Evolutionary conservation across 2,113 vertebrate genomes (phyloP).

Genomic region (Melanerpes aurifrons): DNA sequence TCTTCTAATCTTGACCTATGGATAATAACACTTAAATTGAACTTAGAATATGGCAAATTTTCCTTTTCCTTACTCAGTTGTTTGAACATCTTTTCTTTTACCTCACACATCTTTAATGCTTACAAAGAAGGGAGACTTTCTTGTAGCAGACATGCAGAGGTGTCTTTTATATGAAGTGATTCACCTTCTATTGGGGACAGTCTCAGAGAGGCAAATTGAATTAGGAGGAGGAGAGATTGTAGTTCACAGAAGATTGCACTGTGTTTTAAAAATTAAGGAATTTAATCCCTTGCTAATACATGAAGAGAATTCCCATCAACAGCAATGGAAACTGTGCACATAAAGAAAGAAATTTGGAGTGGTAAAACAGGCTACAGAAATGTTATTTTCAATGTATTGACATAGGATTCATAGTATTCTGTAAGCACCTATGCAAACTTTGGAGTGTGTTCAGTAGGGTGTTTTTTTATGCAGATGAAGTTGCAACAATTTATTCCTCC

Average conservation of each 20-base stretch:
- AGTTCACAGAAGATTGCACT: not conserved
- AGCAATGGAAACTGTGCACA: not conserved
- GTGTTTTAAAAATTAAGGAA: slow-evolving; percentile 20
- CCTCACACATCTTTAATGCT: not conserved
- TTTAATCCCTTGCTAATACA: not conserved
- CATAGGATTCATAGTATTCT: not conserved
- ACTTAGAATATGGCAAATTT: not conserved
- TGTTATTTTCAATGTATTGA: not conserved
- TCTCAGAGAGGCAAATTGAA: slow-evolving; percentile 22
- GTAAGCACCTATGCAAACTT: not conserved
- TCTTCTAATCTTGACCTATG: not conserved
- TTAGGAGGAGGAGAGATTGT: slow-evolving; percentile 2
- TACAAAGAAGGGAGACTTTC: not conserved
- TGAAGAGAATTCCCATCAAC: not conserved
- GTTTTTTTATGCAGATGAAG: not conserved
- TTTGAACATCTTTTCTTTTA: not conserved
- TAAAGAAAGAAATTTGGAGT: not conserved
- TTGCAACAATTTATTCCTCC: not conserved
- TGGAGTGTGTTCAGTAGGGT: not conserved
- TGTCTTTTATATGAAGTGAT: slow-evolving; percentile 24
- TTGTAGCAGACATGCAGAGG: not conserved
- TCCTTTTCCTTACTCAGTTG: not conserved
- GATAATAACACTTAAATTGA: not conserved
- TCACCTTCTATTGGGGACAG: not conserved
- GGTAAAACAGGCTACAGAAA: not conserved